A percentile compares a stretch with the other conserved stretches of the same genome.
Evolutionary conservation across 1,140 invertebrate species (phyloP).

Genomic region (Notospermus geniculatus): DNA sequence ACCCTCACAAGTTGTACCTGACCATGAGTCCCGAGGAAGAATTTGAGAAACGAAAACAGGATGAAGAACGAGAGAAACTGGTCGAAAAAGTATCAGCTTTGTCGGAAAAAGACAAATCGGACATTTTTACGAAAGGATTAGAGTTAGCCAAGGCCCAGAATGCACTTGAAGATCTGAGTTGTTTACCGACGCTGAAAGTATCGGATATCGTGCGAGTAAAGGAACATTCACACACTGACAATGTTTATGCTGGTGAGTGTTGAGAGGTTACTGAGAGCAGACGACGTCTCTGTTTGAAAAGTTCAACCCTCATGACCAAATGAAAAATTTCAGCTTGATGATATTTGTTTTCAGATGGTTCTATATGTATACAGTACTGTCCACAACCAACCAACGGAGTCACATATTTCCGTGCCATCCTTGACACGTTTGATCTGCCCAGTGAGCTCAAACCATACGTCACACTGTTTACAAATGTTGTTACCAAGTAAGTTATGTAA

Average conservation of each 20-base stretch:
- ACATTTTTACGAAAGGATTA: conserved; percentile 66
- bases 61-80: conserved; percentile 69
- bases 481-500: conserved; percentile 64
- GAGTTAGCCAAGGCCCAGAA: conserved; percentile 74
- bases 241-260: too few relatives aligned
- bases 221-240: too few relatives aligned
- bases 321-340: background rate
- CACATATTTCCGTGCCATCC: conserved; percentile 76
- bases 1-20: conserved; percentile 76
- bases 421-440: conserved; percentile 66
- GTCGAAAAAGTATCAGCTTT: conserved; percentile 63
- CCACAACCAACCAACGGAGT: conserved; percentile 85
- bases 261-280: conserved; percentile 59
- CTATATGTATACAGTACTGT: conserved; percentile 64
- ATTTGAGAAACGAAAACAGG: conserved; percentile 65
- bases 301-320: background rate
- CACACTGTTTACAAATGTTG: conserved; percentile 77
- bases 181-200: conserved; percentile 72
- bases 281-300: background rate
- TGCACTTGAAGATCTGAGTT: conserved; percentile 66
- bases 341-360: conserved; percentile 33
- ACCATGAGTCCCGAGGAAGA: conserved; percentile 81
- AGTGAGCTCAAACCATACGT: conserved; percentile 70
- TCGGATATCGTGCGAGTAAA: conserved; percentile 35
- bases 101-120: conserved; percentile 38